Percentiles rank a stretch among this genome's conserved stretches.
Evolutionary conservation across 1,140 invertebrate species (phyloP).

Genomic region (Coptotermes formosanus): DNA sequence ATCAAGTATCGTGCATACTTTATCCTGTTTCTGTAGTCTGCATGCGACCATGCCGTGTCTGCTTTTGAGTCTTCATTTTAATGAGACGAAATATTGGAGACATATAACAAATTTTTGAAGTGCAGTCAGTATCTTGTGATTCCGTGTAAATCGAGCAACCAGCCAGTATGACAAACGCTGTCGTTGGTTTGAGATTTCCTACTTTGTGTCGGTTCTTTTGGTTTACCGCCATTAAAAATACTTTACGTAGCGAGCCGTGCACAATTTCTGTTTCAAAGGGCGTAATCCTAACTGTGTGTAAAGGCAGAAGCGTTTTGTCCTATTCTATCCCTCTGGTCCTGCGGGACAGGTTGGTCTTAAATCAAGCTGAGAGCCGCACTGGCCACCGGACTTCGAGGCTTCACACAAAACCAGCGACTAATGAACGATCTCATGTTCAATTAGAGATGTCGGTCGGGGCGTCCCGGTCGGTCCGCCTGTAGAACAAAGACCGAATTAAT

Average conservation of each 20-base stretch:
- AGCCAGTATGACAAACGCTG: too few species aligned
- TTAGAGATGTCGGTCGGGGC: not conserved
- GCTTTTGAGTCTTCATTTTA: not conserved
- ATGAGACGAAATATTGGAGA: not conserved
- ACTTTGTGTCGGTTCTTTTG: not conserved
- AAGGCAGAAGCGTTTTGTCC: slow-evolving; percentile 12
- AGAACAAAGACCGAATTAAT: not conserved
- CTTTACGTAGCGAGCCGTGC: not conserved
- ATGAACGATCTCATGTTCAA: slow-evolving; percentile 9
- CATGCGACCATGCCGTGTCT: not conserved
- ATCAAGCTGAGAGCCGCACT: not conserved
- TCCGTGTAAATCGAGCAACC: not conserved
- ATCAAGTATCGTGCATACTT: not conserved
- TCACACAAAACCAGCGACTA: slow-evolving; percentile 11
- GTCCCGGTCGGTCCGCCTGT: not conserved
- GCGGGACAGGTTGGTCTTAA: not conserved
- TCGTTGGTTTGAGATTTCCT: not conserved
- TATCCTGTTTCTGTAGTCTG: not conserved
- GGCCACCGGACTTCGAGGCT: not conserved
- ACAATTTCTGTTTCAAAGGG: slow-evolving; percentile 4
- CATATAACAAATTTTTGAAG: not conserved
- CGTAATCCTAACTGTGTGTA: not conserved
- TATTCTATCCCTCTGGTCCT: not conserved
- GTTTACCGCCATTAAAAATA: not conserved
- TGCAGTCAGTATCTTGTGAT: not conserved